A percentile compares a stretch with the other conserved stretches of the same genome.
phyloP scores from a whole-genome alignment of 53 echinoderm and acorn worm genomes.

The Glandiceps talaboti region DNA sequence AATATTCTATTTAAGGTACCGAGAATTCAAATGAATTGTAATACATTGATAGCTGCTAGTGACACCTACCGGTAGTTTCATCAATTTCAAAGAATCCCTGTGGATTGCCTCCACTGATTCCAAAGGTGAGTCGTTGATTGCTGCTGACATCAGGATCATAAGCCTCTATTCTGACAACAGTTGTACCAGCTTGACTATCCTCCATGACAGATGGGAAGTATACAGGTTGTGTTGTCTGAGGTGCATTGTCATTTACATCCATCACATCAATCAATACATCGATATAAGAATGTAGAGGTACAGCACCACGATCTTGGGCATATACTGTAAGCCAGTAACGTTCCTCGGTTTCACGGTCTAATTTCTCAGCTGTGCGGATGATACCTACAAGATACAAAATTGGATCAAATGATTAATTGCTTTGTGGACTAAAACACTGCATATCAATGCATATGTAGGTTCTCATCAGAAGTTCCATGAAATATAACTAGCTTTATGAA shows the following conservation, averaged over 20 bases:
- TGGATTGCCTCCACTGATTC: constrained; percentile 38
- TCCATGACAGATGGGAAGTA: constrained; percentile 53
- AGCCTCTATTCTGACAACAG: constrained; percentile 50
- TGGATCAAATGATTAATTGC: background rate
- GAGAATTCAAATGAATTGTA: too few relatives aligned
- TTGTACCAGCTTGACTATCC: constrained; percentile 35
- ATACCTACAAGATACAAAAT: constrained; percentile 30
- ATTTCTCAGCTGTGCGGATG: constrained; percentile 47
- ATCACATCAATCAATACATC: constrained; percentile 65
- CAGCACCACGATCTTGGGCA: constrained; percentile 86
- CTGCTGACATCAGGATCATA: constrained; percentile 54
- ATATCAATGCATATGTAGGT: too few relatives aligned
- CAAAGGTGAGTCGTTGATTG: constrained; percentile 47
- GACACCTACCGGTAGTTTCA: background rate
- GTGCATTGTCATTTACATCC: constrained; percentile 91
- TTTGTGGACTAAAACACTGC: background rate
- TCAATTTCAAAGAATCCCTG: constrained; percentile 33
- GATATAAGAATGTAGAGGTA: constrained; percentile 71
- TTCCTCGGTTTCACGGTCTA: constrained; percentile 72
- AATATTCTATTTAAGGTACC: too few relatives aligned
- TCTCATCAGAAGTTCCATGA: too few relatives aligned
- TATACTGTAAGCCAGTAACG: constrained; percentile 92
- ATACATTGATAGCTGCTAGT: background rate
- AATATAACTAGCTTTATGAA: too few relatives aligned
- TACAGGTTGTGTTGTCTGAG: constrained; percentile 59